Evolutionary conservation across 2,888 invertebrate genomes (phyloP).

Genomic region (Dynastes maya): DNA sequence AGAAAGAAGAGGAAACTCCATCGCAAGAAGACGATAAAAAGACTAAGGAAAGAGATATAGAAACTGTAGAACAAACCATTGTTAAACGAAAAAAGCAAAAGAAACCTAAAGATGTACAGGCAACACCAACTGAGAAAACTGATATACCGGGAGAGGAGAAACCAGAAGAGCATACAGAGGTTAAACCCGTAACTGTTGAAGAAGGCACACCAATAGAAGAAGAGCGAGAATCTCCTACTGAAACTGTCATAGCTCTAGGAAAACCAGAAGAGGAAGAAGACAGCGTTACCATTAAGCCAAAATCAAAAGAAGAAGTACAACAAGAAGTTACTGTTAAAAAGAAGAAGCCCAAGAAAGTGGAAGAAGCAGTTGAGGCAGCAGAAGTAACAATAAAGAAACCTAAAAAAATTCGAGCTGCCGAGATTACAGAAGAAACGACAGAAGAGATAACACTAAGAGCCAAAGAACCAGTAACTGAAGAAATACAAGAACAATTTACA

Average conservation of each 20-base stretch:
- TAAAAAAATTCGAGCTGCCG: constrained; percentile 59
- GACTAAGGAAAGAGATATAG: constrained; percentile 64
- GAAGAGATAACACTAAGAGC: constrained; percentile 33
- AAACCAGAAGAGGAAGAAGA: constrained; percentile 63
- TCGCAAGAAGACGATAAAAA: constrained; percentile 58
- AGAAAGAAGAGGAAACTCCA: constrained; percentile 60
- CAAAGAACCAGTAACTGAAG: constrained; percentile 51
- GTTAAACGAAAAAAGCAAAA: constrained; percentile 66
- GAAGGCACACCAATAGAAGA: constrained; percentile 62
- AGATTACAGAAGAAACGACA: constrained; percentile 67
- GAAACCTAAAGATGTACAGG: constrained; percentile 52
- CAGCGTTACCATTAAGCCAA: constrained; percentile 53
- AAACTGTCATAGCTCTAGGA: constrained; percentile 32
- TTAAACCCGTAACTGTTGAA: constrained; percentile 61
- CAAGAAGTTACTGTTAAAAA: constrained; percentile 68
- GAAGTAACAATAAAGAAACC: constrained; percentile 73
- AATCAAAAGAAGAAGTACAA: constrained; percentile 63
- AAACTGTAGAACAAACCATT: constrained; percentile 65
- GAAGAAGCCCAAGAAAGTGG: constrained; percentile 60
- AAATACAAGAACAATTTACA: constrained; percentile 64
- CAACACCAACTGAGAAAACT: constrained; percentile 57
- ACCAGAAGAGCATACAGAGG: constrained; percentile 63
- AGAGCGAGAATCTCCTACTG: constrained; percentile 51
- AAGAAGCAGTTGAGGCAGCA: constrained; percentile 52
- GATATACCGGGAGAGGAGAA: constrained; percentile 55